These are phyloP conservation scores for Hypselothyrea guttata DNA, from an alignment of 2,888 invertebrate genomes.

Conservation along the genomic window DNA sequence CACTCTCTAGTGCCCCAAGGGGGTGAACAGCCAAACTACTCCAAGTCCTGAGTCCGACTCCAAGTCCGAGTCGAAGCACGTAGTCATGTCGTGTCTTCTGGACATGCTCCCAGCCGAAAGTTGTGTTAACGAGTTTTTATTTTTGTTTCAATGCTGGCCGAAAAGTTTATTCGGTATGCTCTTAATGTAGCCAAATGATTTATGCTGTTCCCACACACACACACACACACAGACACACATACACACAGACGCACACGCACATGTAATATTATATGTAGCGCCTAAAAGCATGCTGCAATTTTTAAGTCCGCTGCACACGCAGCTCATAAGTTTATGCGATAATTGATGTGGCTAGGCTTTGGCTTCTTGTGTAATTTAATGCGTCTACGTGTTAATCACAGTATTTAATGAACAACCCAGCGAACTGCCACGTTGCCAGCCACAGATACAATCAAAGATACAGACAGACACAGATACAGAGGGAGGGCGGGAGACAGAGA, in stretches of 20 bases:
- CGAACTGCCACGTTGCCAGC: constrained; percentile 38
- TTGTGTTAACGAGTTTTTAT: constrained; percentile 72
- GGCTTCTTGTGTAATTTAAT: constrained; percentile 64
- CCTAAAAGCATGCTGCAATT: constrained; percentile 45
- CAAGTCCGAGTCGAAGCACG: constrained; percentile 63
- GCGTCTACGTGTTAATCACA: constrained; percentile 76
- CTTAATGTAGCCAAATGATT: constrained; percentile 74
- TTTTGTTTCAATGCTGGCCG: constrained; percentile 56
- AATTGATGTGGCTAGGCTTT: constrained; percentile 66
- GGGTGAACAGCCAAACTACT: constrained; percentile 2
- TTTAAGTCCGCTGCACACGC: constrained; percentile 21
- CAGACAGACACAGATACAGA: constrained; percentile 14
- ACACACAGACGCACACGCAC: constrained; percentile 1
- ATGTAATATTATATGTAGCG: background rate
- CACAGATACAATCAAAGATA: constrained; percentile 25
- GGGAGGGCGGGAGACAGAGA: constrained; percentile 19
- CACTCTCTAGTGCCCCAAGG: constrained; percentile 52
- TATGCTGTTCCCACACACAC: constrained; percentile 55
- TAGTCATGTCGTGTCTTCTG: constrained; percentile 36
- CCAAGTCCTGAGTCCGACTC: constrained; percentile 10
- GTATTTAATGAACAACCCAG: constrained; percentile 65
- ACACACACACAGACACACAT: constrained; percentile 2
- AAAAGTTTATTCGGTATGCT: constrained; percentile 52
- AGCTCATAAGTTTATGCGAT: constrained; percentile 47
- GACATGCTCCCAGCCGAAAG: background rate